Conservation (phyloP, 2,888 invertebrate genomes). For the Carcina quercana region DNA sequence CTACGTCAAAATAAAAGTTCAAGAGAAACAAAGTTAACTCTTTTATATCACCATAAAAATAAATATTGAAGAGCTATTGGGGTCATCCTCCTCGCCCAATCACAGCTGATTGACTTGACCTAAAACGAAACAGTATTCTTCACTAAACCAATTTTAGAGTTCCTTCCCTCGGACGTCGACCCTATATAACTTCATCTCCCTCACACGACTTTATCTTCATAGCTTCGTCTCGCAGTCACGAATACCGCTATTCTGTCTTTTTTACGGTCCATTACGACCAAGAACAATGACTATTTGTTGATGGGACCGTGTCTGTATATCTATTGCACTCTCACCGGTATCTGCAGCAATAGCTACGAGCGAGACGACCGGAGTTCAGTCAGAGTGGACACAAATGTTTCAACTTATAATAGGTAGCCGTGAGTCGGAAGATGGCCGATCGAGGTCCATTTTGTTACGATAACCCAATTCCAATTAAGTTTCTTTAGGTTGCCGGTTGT, state of each 20-base stretch:
- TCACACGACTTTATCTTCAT: constrained; percentile 36
- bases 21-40: too few species aligned
- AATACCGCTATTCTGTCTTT: constrained; percentile 72
- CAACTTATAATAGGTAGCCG: constrained; percentile 63
- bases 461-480: constrained; percentile 70
- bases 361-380: constrained; percentile 41
- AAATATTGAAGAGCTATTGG: too few species aligned
- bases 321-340: constrained; percentile 44
- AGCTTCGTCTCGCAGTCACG: constrained; percentile 65
- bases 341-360: constrained; percentile 24
- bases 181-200: constrained; percentile 56
- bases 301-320: constrained; percentile 52
- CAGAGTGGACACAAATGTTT: constrained; percentile 47
- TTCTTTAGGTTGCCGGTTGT: constrained; percentile 28
- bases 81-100: too few species aligned
- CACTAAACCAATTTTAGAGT: constrained; percentile 62
- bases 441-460: constrained; percentile 64
- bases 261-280: constrained; percentile 71
- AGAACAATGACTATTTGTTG: constrained; percentile 69
- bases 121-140: constrained; percentile 57
- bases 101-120: constrained; percentile 39
- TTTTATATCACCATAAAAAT: too few species aligned
- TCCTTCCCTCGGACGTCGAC: constrained; percentile 69
- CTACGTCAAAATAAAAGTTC: too few species aligned
- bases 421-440: constrained; percentile 69